Evolutionary conservation across 2,797 vertebrate species (phyloP), one percentile per base, ranked within the genome.

Genomic region (Apogon hyalosoma): DNA sequence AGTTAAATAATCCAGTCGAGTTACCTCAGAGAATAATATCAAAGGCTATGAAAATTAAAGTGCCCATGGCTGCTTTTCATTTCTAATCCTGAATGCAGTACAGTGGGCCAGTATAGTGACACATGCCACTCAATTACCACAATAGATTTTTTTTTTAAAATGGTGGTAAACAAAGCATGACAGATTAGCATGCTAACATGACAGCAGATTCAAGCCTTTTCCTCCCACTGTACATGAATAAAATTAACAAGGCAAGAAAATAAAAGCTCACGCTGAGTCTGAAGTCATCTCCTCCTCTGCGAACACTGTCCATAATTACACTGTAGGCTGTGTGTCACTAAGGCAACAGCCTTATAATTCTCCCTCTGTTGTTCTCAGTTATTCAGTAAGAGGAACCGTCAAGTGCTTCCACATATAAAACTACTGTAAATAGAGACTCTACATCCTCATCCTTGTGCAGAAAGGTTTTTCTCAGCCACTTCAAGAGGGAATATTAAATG

Each of bases 291-390:
- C 62, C 77, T 72, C 55, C 47, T 28, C 48, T 62, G 56, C 57
- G 74, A 62, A 56, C 63, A 41, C 56, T 65, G 59, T 76, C 63
- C 62, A 80, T 88, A 88, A 90, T 88, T 85, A 85, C 52, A 72
- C 77, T 54, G 84, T 69, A 50, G 60, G 64, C 69, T 50, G 67
- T 69, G 77, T 75, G 70, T 92, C 84, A 84, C 90, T 80, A 90
- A 66, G 87, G 88, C 85, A 91, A 88, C 86, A 51, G 86, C 53
- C 69, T 75, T 65, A 86, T 83, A 63, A 76, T 75, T 72, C 76
- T 58, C 63, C 66, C 66, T 79, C 60, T 73, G 66, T 78, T 83
- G 60, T 80, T 80, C 77, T 82, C 53, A 33, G 77, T 60, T 62
- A 45, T 48, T 51, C 33, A 36, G 33, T 36, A 10, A 66, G 63